Conservation (phyloP, 2,113 vertebrate genomes). For the Butastur rufipennis region DNA sequence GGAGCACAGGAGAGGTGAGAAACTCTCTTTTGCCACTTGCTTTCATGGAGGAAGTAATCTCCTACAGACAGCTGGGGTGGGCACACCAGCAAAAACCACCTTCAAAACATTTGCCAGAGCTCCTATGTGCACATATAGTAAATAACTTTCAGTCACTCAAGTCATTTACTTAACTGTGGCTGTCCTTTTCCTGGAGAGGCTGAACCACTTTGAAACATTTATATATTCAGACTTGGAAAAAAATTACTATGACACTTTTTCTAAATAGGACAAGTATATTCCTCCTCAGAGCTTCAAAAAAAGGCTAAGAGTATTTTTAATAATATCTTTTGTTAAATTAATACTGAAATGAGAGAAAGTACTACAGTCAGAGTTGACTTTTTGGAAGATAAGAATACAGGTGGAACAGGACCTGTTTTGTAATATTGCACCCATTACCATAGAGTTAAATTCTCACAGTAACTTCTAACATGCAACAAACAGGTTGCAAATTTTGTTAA, state of each 20-base stretch:
- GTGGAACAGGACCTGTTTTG: not conserved
- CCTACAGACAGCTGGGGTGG: not conserved
- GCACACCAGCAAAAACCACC: not conserved
- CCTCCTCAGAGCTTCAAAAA: not conserved
- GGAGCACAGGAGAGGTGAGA: not conserved
- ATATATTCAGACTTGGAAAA: not conserved
- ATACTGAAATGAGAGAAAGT: not conserved
- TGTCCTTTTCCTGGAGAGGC: not conserved
- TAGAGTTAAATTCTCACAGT: not conserved
- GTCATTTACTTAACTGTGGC: not conserved
- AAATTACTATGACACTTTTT: not conserved
- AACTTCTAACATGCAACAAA: not conserved
- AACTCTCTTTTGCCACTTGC: not conserved
- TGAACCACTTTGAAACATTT: not conserved
- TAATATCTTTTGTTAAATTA: not conserved
- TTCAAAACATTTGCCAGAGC: not conserved
- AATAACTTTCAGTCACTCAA: not conserved
- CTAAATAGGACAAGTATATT: not conserved
- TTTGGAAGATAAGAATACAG: not conserved
- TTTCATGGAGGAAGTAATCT: not conserved
- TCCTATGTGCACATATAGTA: not conserved
- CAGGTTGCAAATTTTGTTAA: not conserved
- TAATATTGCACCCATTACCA: not conserved
- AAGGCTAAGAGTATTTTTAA: not conserved
- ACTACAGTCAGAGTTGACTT: not conserved